phyloP scores from a whole-genome alignment of 2,888 invertebrate species.

The Trilocha varians region DNA sequence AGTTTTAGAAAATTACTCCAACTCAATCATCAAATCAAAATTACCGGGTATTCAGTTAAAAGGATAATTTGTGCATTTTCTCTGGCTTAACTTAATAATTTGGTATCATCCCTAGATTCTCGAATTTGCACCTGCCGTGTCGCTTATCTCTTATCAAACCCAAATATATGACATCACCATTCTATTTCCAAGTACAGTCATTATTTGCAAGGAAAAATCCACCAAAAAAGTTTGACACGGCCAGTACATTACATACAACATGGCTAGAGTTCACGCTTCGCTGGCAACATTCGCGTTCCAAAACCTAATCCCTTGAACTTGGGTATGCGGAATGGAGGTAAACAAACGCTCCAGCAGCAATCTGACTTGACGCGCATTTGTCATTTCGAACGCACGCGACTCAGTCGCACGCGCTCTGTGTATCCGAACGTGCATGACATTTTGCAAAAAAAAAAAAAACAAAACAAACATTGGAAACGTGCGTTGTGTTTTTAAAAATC shows the following conservation, averaged over 20 bases:
- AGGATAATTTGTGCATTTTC: too few relatives aligned
- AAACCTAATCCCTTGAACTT: slow-evolving; percentile 63
- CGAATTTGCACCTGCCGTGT: too few relatives aligned
- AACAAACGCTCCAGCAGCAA: slow-evolving; percentile 45
- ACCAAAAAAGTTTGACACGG: slow-evolving; percentile 18
- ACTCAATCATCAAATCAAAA: too few relatives aligned
- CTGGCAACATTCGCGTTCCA: slow-evolving; percentile 26
- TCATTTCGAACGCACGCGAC: slow-evolving; percentile 56
- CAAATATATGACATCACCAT: slow-evolving; percentile 17
- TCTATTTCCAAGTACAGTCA: slow-evolving; percentile 2
- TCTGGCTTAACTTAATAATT: too few relatives aligned
- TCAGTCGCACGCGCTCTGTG: slow-evolving; percentile 38
- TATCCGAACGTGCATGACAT: slow-evolving; percentile 32
- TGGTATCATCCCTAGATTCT: too few relatives aligned
- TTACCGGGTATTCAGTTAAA: too few relatives aligned
- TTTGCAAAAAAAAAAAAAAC: slow-evolving; percentile 26
- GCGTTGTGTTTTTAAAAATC: slow-evolving; percentile 11
- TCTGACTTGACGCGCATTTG: slow-evolving; percentile 62
- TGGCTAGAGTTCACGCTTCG: slow-evolving; percentile 20
- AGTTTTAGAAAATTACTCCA: too few relatives aligned
- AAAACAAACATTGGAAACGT: slow-evolving; percentile 19
- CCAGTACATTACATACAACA: slow-evolving; percentile 10
- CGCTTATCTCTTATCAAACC: neutral
- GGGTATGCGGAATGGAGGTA: slow-evolving; percentile 45
- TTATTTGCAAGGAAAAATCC: neutral